These are phyloP conservation scores for Drosophila birchii DNA, from an alignment of 2,888 invertebrate genomes.

Conservation along the genomic window DNA sequence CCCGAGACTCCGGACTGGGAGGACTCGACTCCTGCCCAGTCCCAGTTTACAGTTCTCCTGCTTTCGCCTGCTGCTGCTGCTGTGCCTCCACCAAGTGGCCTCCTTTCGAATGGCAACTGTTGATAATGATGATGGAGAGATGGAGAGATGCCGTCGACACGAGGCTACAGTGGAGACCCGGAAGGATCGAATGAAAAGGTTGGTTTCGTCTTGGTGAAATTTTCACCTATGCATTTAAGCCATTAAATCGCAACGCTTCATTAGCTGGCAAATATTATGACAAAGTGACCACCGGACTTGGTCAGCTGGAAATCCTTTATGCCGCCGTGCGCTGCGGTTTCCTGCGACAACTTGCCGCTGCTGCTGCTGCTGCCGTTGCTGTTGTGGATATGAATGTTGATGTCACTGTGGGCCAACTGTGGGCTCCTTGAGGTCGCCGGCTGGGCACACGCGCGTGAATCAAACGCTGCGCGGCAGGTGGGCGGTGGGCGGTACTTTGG, in stretches of 20 bases:
- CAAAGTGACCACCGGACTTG: slow-evolving; percentile 25
- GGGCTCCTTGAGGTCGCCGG: slow-evolving; percentile 35
- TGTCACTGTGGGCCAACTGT: slow-evolving; percentile 41
- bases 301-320: slow-evolving; percentile 26
- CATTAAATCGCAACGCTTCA: slow-evolving; percentile 2
- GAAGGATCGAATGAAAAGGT: not conserved
- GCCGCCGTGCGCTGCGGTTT: slow-evolving; percentile 14
- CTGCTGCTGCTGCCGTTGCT: not conserved
- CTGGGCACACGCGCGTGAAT: slow-evolving; percentile 72
- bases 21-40: slow-evolving; percentile 1
- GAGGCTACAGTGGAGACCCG: slow-evolving; percentile 32
- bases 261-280: slow-evolving; percentile 19
- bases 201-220: too few relatives aligned
- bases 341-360: slow-evolving; percentile 3
- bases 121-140: slow-evolving; percentile 70
- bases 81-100: slow-evolving; percentile 12
- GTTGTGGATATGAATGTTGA: slow-evolving; percentile 24
- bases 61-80: slow-evolving; percentile 6
- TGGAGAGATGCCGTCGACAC: slow-evolving; percentile 48
- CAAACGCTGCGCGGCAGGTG: slow-evolving; percentile 23
- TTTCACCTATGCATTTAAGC: not conserved
- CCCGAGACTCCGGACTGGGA: slow-evolving; percentile 11
- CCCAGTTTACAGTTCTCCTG: not conserved
- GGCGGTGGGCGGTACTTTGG: slow-evolving; percentile 3
- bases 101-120: slow-evolving; percentile 55